Evolutionary conservation across 2,797 vertebrate genomes (phyloP).

Genomic region (Sebastes diaconus): DNA sequence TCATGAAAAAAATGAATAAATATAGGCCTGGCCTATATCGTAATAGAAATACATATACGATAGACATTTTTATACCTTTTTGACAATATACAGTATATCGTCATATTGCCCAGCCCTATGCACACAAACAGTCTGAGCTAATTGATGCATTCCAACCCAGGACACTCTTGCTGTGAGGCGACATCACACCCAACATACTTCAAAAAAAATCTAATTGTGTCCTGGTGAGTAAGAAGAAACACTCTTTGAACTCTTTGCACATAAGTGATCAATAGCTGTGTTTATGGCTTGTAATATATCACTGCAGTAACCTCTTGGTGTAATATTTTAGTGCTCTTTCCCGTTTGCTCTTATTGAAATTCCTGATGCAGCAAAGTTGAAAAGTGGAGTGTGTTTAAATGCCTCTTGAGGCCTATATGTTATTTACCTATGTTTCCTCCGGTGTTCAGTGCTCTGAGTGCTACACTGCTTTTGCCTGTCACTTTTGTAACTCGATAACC

Average conservation of each 20-base stretch:
- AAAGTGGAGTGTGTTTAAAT: slow-evolving; percentile 32
- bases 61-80: no score
- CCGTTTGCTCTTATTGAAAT: slow-evolving; percentile 38
- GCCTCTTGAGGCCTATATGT: slow-evolving; percentile 47
- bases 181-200: neutral
- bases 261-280: slow-evolving; percentile 17
- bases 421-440: slow-evolving; percentile 61
- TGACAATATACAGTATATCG: no score
- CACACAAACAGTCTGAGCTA: neutral
- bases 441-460: slow-evolving; percentile 11
- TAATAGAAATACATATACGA: no score
- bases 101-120: neutral
- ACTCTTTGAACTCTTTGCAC: neutral
- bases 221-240: slow-evolving; percentile 1
- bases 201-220: neutral
- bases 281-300: slow-evolving; percentile 20
- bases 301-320: slow-evolving; percentile 18
- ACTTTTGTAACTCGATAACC: slow-evolving; percentile 25
- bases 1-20: no score
- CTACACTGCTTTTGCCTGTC: slow-evolving; percentile 14
- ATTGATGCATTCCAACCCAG: neutral
- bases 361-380: slow-evolving; percentile 54
- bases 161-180: neutral
- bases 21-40: no score
- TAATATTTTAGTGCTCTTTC: slow-evolving; percentile 29